Percentiles rank a stretch among this genome's conserved stretches.
These are phyloP conservation scores for Geopemphigus sp. DNA, from an alignment of 1,140 invertebrate genomes.

Conservation along the genomic window DNA sequence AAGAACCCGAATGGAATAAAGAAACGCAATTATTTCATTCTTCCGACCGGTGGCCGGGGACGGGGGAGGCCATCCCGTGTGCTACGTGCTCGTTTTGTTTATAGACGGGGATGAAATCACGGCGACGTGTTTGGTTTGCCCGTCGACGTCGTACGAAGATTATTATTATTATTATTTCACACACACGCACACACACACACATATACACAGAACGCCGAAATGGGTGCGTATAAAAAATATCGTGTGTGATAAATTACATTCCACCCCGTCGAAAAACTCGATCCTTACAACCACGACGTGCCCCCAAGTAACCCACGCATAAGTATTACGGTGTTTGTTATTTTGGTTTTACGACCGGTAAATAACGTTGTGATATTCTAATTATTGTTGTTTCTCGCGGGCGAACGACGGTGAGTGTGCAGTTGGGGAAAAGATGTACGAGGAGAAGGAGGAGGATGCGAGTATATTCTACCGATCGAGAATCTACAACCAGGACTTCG, in stretches of 20 bases:
- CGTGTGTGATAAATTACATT: conserved; percentile 38
- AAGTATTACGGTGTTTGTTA: no score
- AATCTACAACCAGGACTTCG: no score
- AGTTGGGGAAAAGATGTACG: no score
- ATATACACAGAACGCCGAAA: no score
- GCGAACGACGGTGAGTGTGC: neutral
- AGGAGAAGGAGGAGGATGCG: no score
- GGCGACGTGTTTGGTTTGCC: conserved; percentile 34
- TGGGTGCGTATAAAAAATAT: neutral
- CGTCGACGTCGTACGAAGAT: neutral
- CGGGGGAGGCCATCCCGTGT: no score
- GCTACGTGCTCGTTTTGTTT: conserved; percentile 47
- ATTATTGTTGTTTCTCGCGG: neutral
- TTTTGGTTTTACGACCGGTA: neutral
- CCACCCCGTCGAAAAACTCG: conserved; percentile 5
- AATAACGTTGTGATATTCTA: neutral
- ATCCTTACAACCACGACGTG: neutral
- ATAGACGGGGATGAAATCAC: neutral
- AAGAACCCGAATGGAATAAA: conserved; percentile 21
- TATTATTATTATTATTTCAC: conserved; percentile 8
- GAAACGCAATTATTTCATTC: conserved; percentile 24
- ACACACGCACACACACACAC: neutral
- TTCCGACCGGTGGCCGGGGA: conserved; percentile 10
- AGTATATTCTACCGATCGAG: no score
- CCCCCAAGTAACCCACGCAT: neutral